Percentiles rank a stretch among this genome's conserved stretches.
phyloP scores from a whole-genome alignment of 2,113 vertebrate genomes.

The Quiscalus mexicanus region DNA sequence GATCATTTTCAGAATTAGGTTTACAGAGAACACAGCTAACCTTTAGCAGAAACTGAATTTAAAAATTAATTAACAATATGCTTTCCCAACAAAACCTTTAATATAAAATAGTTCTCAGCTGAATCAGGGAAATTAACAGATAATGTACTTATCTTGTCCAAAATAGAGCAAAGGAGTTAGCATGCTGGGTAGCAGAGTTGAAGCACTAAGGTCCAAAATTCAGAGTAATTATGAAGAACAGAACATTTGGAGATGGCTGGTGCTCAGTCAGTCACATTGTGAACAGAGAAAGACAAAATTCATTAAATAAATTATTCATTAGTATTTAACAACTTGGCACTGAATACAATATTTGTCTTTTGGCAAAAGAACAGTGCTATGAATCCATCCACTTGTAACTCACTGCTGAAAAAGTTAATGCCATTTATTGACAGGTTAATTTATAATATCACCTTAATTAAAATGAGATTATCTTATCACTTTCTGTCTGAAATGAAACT shows the following conservation, averaged over 20 bases:
- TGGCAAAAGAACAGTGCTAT: neutral
- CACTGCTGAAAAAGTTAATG: slow-evolving; percentile 16
- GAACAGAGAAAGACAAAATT: slow-evolving; percentile 18
- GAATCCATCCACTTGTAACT: slow-evolving; percentile 6
- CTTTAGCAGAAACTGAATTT: neutral
- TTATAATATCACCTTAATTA: slow-evolving; percentile 41
- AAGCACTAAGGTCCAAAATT: neutral
- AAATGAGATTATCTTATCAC: slow-evolving; percentile 14
- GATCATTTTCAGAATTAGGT: neutral
- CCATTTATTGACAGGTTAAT: slow-evolving; percentile 43
- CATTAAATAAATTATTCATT: slow-evolving; percentile 44
- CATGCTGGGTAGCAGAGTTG: neutral
- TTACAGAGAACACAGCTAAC: neutral
- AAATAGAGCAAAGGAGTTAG: neutral
- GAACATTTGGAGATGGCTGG: neutral
- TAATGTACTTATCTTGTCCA: neutral
- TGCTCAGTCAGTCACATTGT: neutral
- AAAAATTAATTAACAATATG: neutral
- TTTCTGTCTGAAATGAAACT: slow-evolving; percentile 14
- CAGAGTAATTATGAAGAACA: neutral
- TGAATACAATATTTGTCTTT: slow-evolving; percentile 9
- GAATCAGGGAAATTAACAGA: neutral
- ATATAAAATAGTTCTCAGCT: neutral
- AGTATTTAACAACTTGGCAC: slow-evolving; percentile 18
- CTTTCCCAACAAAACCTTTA: neutral